These are phyloP conservation scores for Plebejus anna DNA, from an alignment of 2,888 invertebrate genomes.

Conservation along the genomic window DNA sequence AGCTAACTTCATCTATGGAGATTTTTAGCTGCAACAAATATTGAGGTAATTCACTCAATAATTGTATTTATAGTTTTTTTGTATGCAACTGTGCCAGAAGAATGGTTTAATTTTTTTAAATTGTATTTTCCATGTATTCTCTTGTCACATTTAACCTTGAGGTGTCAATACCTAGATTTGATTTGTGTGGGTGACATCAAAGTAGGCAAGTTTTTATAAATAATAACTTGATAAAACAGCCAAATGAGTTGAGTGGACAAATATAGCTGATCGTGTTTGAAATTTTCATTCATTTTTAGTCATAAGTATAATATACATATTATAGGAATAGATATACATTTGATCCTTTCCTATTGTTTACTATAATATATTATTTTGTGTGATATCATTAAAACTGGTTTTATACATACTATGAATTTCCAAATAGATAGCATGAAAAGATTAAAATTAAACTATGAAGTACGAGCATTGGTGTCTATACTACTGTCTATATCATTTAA, in stretches of 20 bases:
- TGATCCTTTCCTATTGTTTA: no score
- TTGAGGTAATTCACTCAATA: neutral
- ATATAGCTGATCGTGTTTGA: no score
- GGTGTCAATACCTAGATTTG: no score
- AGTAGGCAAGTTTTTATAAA: no score
- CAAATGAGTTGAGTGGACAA: no score
- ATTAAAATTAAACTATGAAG: neutral
- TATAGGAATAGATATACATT: no score
- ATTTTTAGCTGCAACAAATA: neutral
- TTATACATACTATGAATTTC: no score
- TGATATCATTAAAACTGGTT: no score
- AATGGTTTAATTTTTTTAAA: neutral
- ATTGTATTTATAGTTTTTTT: neutral
- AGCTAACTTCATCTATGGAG: neutral
- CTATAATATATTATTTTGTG: no score
- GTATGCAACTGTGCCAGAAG: neutral
- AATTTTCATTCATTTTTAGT: neutral
- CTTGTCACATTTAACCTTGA: neutral
- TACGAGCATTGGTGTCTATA: neutral
- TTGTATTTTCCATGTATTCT: neutral
- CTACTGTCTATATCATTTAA: neutral
- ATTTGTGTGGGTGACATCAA: no score
- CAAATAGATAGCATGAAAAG: no score
- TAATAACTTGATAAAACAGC: no score
- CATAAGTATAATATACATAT: neutral